A percentile compares a stretch with the other conserved stretches of the same genome.
Conservation (phyloP, 1,140 invertebrate species). For the Plectus sambesii region DNA sequence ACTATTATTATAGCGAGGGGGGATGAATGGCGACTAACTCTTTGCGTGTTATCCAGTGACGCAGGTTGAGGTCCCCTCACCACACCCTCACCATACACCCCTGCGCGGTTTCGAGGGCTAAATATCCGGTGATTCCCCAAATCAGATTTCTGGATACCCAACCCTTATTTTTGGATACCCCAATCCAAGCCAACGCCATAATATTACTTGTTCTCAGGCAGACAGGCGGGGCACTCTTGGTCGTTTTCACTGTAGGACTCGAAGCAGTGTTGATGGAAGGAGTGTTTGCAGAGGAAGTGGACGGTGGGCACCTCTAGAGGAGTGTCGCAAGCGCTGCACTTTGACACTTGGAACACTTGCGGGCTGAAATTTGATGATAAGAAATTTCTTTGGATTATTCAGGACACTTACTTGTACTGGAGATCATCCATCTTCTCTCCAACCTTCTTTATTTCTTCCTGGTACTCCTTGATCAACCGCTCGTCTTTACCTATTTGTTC, state of each 20-base stretch:
- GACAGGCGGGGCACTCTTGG: constrained; percentile 23
- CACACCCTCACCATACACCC: too few species aligned
- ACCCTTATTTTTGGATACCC: too few species aligned
- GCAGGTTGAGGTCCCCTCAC: too few species aligned
- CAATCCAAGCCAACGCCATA: too few species aligned
- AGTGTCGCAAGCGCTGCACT: constrained; percentile 24
- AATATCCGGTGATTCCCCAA: too few species aligned
- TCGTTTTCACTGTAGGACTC: constrained; percentile 21
- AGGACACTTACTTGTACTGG: constrained; percentile 18
- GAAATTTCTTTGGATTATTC: background rate
- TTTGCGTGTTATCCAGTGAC: too few species aligned
- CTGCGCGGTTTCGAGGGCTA: too few species aligned
- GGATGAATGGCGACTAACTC: too few species aligned
- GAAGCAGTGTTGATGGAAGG: constrained; percentile 33
- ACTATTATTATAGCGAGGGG: too few species aligned
- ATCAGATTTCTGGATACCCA: too few species aligned
- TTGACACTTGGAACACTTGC: constrained; percentile 37
- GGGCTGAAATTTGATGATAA: constrained; percentile 20
- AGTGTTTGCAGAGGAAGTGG: constrained; percentile 32
- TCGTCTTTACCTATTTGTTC: constrained; percentile 23
- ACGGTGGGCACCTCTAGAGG: constrained; percentile 24
- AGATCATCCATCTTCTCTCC: constrained; percentile 29
- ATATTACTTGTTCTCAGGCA: too few species aligned
- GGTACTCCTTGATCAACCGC: constrained; percentile 20
- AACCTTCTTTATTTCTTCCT: constrained; percentile 7